Evolutionary conservation across 2,797 vertebrate species (phyloP).

Genomic region (Aldrovandia affinis): DNA sequence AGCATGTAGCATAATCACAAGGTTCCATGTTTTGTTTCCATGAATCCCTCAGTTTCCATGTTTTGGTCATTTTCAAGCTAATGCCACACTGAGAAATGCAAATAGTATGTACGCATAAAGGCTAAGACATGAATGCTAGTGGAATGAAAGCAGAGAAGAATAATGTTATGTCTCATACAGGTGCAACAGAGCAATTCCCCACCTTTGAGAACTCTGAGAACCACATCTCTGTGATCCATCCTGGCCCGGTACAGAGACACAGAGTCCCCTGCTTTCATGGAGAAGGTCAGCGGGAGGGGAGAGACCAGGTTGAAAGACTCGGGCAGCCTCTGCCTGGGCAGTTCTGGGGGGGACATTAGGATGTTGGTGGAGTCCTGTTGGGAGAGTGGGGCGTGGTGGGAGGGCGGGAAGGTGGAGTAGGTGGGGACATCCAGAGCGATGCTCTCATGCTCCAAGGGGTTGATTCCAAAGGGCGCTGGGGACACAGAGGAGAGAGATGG

Average conservation of each 20-base stretch:
- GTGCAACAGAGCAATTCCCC: not conserved
- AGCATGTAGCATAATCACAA: too few species aligned
- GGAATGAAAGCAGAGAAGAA: not conserved
- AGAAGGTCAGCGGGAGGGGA: constrained; percentile 65
- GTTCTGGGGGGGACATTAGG: constrained; percentile 46
- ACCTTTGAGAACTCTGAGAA: constrained; percentile 78
- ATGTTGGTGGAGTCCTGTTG: too few species aligned
- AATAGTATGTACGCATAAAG: not conserved
- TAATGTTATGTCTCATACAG: not conserved
- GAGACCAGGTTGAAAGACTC: constrained; percentile 76
- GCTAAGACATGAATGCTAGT: not conserved
- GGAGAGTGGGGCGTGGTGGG: constrained; percentile 44
- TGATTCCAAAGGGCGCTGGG: constrained; percentile 72
- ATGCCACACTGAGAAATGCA: not conserved
- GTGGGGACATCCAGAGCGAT: constrained; percentile 69
- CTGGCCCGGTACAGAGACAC: constrained; percentile 75
- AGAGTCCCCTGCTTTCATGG: constrained; percentile 56
- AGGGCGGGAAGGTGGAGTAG: constrained; percentile 70
- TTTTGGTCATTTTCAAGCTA: not conserved
- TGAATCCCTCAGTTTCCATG: not conserved
- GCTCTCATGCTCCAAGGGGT: constrained; percentile 75
- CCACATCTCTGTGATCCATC: constrained; percentile 79
- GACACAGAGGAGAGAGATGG: constrained; percentile 8
- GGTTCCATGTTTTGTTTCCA: not conserved
- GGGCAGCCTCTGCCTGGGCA: constrained; percentile 73